Base-by-base conservation (phyloP, 2,113 vertebrate species). In the Brachyhypopomus occidentalis region DNA sequence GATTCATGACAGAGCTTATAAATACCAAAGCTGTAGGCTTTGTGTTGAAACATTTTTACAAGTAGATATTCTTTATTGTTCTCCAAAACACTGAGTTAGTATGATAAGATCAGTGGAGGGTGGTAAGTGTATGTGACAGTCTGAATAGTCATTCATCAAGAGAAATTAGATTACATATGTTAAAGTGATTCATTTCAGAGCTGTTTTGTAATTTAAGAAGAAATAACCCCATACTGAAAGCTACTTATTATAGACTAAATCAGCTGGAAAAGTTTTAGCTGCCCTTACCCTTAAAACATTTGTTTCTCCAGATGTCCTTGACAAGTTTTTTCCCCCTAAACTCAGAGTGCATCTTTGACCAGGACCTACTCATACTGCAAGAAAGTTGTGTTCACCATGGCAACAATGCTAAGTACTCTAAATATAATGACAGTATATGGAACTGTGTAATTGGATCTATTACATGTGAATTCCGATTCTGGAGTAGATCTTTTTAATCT, bases 361-460 rank as follows among this genome's bases (percentile, higher is more conserved):
- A 74, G 30, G 64, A 60, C n/a, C 58, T 60, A 19, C 20, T 60
- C 19, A 79, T 70, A 36, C 64, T 71, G 77, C 27, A 48, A 66
- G 23, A 73, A 67, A 23, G 25, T 23, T 52, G 58, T 55, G 34
- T 79, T 84, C 58, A 72, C 78, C 64, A 84, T 76, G 58, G 82
- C 72, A 84, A 80, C 41, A 76, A 60, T 80, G 56, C 74, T 58
- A 76, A 56, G 56, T 64, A 76, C 63, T 74, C 56, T 75, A 73
- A 72, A 71, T 84, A 84, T 80, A 56, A 76, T 58, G 48, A 78
- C n/a, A 78, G 12, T 25, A 14, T 34, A 56, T 55, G 25, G 16
- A 67, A 36, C 55, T 20, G 41, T 67, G 23, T 77, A 64, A 52
- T 14, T 66, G 5, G 45, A 66, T 2, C 5, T 11, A 27, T 60